Conservation (phyloP, 1,140 invertebrate species). For the Lasioglossum baleicum region DNA sequence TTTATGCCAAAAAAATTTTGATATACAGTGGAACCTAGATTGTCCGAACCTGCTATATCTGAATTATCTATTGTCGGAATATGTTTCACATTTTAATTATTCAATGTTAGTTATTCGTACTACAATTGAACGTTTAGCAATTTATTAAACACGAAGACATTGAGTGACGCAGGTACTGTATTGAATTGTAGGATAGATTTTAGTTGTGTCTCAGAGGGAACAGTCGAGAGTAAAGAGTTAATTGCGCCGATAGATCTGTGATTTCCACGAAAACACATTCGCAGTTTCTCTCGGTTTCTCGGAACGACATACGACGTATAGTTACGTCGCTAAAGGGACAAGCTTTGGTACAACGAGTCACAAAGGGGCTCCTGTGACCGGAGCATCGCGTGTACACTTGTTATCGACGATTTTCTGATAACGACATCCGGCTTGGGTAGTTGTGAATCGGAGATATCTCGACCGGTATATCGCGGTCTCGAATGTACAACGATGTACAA, state of each 20-base stretch:
- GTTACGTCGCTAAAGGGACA: not conserved
- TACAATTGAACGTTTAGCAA: no score
- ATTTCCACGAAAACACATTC: conserved; percentile 10
- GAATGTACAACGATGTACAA: not conserved
- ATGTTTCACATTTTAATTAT: no score
- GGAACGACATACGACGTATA: not conserved
- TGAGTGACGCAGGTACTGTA: no score
- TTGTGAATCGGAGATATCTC: not conserved
- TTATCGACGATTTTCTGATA: conserved; percentile 14
- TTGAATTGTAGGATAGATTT: no score
- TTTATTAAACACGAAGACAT: no score
- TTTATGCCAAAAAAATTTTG: no score
- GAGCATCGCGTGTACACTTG: not conserved
- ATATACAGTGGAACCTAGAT: no score
- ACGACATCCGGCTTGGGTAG: not conserved
- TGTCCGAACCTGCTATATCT: no score
- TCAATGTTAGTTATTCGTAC: no score
- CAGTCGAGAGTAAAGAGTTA: not conserved
- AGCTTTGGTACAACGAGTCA: not conserved
- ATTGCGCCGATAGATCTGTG: conserved; percentile 20
- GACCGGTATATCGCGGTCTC: not conserved
- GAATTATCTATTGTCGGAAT: no score
- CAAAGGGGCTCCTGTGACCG: not conserved
- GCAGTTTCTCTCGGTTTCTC: not conserved
- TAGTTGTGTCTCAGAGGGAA: no score